Conservation (phyloP, 2,113 vertebrate species). For the Burhinus bistriatus region DNA sequence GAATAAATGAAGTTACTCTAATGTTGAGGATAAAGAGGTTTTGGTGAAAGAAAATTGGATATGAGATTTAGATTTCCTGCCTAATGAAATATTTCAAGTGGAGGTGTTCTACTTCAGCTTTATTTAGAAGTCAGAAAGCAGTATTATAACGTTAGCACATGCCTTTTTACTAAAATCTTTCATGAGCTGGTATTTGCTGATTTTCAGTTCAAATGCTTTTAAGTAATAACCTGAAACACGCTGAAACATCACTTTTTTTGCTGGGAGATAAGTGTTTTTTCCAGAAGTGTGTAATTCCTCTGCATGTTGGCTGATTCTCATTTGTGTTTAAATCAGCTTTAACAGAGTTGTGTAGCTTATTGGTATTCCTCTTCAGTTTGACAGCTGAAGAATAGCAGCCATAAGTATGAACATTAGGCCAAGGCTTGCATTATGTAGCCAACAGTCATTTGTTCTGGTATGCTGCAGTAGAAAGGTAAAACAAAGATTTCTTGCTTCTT, state of each 20-base stretch:
- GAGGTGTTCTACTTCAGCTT: not conserved
- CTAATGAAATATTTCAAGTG: constrained; percentile 18
- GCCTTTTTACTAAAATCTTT: not conserved
- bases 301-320: not conserved
- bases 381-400: not conserved
- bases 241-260: not conserved
- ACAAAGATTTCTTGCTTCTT: not conserved
- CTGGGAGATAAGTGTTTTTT: not conserved
- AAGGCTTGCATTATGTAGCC: not conserved
- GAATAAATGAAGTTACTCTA: constrained; percentile 51
- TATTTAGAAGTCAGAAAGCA: not conserved
- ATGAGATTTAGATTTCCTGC: not conserved
- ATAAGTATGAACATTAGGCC: not conserved
- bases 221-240: not conserved
- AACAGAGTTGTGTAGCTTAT: not conserved
- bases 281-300: not conserved
- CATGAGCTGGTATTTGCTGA: not conserved
- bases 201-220: not conserved
- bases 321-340: constrained; percentile 5
- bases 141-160: not conserved
- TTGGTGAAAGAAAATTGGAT: constrained; percentile 55
- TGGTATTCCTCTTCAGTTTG: constrained; percentile 9
- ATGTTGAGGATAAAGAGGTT: constrained; percentile 38
- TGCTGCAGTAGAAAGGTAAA: not conserved
- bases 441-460: not conserved